Evolutionary conservation across 1,140 invertebrate genomes (phyloP).

Genomic region (Aphaenogaster rudis): DNA sequence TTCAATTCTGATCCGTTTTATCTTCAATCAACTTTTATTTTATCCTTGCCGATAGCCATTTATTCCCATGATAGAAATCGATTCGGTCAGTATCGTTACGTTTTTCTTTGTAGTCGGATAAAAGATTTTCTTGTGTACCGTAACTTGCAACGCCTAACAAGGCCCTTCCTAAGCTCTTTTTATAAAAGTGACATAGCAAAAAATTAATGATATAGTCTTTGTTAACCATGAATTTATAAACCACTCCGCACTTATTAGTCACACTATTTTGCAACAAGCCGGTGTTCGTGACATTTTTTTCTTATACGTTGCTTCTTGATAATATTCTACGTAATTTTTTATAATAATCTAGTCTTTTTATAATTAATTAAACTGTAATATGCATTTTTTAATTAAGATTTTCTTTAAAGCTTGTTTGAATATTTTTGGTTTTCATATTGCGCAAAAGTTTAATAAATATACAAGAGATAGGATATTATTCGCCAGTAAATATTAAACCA

Average conservation of each 20-base stretch:
- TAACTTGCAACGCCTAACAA: conserved; percentile 29
- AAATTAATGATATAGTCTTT: neutral
- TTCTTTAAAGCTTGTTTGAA: neutral
- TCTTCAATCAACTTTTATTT: conserved; percentile 27
- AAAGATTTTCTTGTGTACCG: neutral
- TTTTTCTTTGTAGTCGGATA: neutral
- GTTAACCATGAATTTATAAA: conserved; percentile 27
- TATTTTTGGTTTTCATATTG: neutral
- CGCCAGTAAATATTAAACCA: no score
- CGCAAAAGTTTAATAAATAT: neutral
- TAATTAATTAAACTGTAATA: neutral
- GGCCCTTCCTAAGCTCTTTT: conserved; percentile 7
- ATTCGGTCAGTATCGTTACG: conserved; percentile 15
- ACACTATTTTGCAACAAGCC: neutral
- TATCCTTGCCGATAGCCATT: conserved; percentile 14
- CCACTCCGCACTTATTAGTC: neutral
- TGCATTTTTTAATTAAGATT: neutral
- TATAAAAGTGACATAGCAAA: neutral
- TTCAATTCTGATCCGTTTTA: conserved; percentile 47
- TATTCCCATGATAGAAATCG: conserved; percentile 6
- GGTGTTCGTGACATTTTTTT: neutral
- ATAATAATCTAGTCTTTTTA: neutral
- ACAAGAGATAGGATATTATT: no score
- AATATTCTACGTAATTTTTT: neutral
- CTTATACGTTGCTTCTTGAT: neutral